A percentile compares a stretch with the other conserved stretches of the same genome.
These are phyloP conservation scores for Falco naumanni DNA, from an alignment of 2,797 vertebrate species.

Conservation along the genomic window DNA sequence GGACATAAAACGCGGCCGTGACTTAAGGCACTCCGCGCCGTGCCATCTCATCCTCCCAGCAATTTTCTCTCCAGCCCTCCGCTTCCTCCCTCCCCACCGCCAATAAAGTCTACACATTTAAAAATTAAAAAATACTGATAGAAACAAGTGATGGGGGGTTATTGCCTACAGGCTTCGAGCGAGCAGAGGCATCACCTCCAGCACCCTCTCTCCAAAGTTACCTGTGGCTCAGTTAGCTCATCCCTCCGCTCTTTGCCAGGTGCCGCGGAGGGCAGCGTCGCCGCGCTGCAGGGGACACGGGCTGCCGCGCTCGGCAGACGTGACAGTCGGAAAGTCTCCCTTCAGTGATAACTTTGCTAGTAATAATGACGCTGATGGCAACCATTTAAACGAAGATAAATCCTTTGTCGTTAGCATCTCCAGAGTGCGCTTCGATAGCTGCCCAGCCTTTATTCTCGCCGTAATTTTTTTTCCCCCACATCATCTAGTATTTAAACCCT, in stretches of 20 bases:
- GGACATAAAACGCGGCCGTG: constrained; percentile 43
- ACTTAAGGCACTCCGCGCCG: constrained; percentile 45
- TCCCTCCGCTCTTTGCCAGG: constrained; percentile 1
- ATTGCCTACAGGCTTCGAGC: neutral
- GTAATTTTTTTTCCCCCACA: neutral
- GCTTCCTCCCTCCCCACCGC: neutral
- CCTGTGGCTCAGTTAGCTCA: constrained; percentile 65
- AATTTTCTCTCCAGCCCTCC: neutral
- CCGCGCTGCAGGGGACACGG: constrained; percentile 47
- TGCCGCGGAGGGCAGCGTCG: constrained; percentile 7
- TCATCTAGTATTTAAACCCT: neutral
- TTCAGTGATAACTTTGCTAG: constrained; percentile 75
- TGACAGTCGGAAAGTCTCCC: constrained; percentile 44
- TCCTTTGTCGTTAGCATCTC: constrained; percentile 70
- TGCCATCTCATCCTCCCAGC: neutral
- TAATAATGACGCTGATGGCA: constrained; percentile 79
- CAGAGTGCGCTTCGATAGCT: neutral
- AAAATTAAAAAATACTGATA: neutral
- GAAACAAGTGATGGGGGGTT: neutral
- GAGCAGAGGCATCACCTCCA: neutral
- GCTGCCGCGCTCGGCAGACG: constrained; percentile 49
- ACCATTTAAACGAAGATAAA: constrained; percentile 81
- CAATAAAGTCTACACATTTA: neutral
- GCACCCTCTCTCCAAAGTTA: constrained; percentile 63
- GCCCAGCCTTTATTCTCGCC: neutral